These are phyloP conservation scores for Artibeus jamaicensis DNA, from an alignment of 2,797 vertebrate species.

Conservation along the genomic window DNA sequence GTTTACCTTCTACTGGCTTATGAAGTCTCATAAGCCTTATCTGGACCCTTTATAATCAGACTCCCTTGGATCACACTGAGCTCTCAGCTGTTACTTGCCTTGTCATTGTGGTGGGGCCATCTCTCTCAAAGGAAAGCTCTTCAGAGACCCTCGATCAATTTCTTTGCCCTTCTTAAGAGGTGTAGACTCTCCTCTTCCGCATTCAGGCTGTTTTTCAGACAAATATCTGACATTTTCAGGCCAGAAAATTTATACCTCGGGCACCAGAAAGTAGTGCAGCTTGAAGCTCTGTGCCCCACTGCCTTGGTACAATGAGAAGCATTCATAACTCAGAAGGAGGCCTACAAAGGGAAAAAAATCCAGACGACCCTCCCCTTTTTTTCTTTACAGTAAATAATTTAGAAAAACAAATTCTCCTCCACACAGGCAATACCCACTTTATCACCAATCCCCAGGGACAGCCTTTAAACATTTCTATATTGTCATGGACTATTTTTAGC, in stretches of 20 bases:
- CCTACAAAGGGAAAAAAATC: neutral
- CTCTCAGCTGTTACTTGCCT: neutral
- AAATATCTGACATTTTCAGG: conserved; percentile 52
- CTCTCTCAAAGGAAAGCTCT: conserved; percentile 6
- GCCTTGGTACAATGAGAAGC: conserved; percentile 43
- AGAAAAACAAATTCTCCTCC: conserved; percentile 64
- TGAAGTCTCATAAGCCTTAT: neutral
- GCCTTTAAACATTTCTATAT: conserved; percentile 66
- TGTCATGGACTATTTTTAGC: conserved; percentile 73
- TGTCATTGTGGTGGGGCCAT: neutral
- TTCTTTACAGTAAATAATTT: conserved; percentile 62
- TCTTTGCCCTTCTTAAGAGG: neutral
- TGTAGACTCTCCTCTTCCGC: neutral
- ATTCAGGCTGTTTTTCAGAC: conserved; percentile 28
- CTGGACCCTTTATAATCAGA: neutral
- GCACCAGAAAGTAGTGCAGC: conserved; percentile 30
- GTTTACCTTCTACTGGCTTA: neutral
- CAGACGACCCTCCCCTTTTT: neutral
- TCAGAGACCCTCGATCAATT: neutral
- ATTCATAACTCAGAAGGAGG: conserved; percentile 43
- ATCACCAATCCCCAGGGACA: conserved; percentile 55
- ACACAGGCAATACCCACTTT: conserved; percentile 56
- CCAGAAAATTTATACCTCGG: conserved; percentile 30
- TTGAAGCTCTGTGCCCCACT: neutral
- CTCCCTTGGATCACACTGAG: neutral